phyloP scores from a whole-genome alignment of 2,113 vertebrate genomes.

The Malurus melanocephalus region DNA sequence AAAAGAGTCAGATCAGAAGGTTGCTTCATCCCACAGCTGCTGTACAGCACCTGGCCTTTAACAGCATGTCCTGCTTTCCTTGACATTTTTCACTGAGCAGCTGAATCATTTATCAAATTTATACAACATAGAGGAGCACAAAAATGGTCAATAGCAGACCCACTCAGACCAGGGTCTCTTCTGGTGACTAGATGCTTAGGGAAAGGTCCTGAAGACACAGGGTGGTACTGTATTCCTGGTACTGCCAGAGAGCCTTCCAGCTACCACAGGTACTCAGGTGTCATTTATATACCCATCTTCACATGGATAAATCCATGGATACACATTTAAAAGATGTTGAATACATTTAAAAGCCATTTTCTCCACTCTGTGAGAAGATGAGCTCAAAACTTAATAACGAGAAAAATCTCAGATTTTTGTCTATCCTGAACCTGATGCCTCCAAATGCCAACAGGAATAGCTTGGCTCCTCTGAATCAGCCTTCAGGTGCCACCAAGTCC shows the following conservation, averaged over 20 bases:
- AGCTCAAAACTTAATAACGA: background rate
- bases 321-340: background rate
- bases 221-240: no score
- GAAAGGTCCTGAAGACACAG: background rate
- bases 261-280: background rate
- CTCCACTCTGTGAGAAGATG: background rate
- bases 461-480: background rate
- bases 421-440: background rate
- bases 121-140: fast-evolving
- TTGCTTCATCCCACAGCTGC: background rate
- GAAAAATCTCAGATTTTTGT: fast-evolving
- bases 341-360: background rate
- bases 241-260: background rate
- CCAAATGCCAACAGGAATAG: background rate
- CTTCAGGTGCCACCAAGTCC: background rate
- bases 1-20: background rate
- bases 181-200: background rate
- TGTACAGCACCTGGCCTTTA: background rate
- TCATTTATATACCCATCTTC: background rate
- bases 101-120: background rate
- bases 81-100: background rate
- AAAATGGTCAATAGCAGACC: background rate
- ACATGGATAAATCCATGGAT: background rate
- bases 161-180: background rate
- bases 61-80: background rate